Conservation (phyloP, 2,888 invertebrate species). For the Miltochrista miniata region DNA sequence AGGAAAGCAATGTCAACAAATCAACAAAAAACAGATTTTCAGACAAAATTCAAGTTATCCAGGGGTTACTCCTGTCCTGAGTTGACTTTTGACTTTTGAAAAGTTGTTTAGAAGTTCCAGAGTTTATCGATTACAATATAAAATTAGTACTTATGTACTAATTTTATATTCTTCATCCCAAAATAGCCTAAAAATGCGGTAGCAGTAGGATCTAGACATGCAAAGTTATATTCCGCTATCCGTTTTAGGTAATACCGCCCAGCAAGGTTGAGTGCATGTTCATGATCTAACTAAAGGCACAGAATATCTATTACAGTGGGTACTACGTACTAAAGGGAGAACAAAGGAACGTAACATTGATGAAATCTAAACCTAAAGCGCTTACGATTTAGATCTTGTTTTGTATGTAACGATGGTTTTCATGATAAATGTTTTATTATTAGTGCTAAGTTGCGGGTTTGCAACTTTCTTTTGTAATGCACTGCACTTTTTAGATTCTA, state of each 20-base stretch:
- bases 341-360: conserved; percentile 40
- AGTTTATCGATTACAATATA: too few relatives aligned
- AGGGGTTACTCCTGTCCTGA: too few relatives aligned
- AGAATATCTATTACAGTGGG: too few relatives aligned
- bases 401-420: conserved; percentile 20
- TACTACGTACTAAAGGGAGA: too few relatives aligned
- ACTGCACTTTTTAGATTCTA: background rate
- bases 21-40: too few relatives aligned
- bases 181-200: conserved; percentile 37
- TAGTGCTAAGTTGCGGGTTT: background rate
- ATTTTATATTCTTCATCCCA: background rate
- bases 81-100: too few relatives aligned
- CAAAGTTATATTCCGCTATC: conserved; percentile 57
- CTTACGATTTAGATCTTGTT: conserved; percentile 26
- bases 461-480: background rate
- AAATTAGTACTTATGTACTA: too few relatives aligned
- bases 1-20: too few relatives aligned
- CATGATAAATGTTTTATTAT: conserved; percentile 22
- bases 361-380: conserved; percentile 28
- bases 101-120: too few relatives aligned
- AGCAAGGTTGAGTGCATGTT: conserved; percentile 46
- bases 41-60: too few relatives aligned
- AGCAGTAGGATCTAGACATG: conserved; percentile 30
- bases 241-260: conserved; percentile 62
- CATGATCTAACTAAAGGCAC: conserved; percentile 23